These are phyloP conservation scores for Carlito syrichta DNA, from an alignment of 2,113 vertebrate genomes.

Conservation along the genomic window DNA sequence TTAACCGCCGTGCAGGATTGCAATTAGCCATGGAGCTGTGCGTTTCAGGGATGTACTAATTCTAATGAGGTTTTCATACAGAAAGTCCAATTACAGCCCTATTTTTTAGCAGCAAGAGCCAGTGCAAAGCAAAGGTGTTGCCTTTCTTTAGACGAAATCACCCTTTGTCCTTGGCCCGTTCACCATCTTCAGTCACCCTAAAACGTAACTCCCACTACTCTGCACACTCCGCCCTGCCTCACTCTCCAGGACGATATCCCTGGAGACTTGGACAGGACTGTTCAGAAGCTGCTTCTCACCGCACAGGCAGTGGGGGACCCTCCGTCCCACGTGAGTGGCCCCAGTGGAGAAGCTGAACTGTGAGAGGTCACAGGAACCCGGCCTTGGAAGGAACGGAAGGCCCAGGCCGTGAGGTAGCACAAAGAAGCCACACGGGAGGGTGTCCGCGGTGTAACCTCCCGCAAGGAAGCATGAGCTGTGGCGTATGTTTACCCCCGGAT, in stretches of 20 bases:
- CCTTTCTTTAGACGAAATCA: slow-evolving; percentile 67
- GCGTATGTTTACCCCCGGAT: neutral
- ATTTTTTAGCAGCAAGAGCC: slow-evolving; percentile 63
- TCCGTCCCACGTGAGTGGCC: neutral
- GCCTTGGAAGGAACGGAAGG: slow-evolving; percentile 26
- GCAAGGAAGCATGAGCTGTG: neutral
- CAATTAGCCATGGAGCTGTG: slow-evolving; percentile 64
- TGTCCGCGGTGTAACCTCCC: neutral
- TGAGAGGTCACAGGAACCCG: slow-evolving; percentile 52
- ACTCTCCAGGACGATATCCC: slow-evolving; percentile 41
- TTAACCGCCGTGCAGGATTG: slow-evolving; percentile 71
- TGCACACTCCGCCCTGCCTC: slow-evolving; percentile 45
- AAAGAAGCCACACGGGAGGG: slow-evolving; percentile 26
- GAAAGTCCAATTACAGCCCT: slow-evolving; percentile 67
- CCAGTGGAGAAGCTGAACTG: slow-evolving; percentile 8
- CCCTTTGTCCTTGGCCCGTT: slow-evolving; percentile 68
- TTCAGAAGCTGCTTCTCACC: slow-evolving; percentile 57
- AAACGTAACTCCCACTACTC: slow-evolving; percentile 68
- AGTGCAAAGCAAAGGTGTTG: slow-evolving; percentile 69
- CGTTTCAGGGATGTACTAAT: slow-evolving; percentile 69
- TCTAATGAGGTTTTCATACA: slow-evolving; percentile 72
- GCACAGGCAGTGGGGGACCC: slow-evolving; percentile 35
- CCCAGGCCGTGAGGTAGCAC: slow-evolving; percentile 47
- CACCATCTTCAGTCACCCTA: slow-evolving; percentile 68
- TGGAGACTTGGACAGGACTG: slow-evolving; percentile 38